A percentile compares a stretch with the other conserved stretches of the same genome.
phyloP scores from a whole-genome alignment of 1,140 invertebrate genomes.

The Diuraphis noxia region DNA sequence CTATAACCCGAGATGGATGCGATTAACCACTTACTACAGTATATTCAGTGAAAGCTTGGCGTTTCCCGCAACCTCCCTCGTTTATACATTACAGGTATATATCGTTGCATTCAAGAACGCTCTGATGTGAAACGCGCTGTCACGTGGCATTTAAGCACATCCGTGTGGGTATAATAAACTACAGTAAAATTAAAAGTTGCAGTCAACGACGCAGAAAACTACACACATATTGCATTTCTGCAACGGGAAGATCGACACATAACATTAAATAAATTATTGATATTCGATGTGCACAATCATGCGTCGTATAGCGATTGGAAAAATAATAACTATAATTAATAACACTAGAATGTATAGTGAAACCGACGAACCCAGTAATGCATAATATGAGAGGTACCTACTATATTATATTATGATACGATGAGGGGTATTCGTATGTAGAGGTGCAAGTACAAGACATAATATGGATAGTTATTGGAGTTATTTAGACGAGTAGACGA shows the following conservation, averaged over 20 bases:
- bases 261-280: not conserved
- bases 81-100: not conserved
- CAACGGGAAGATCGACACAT: not conserved
- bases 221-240: not conserved
- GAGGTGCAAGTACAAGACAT: not conserved
- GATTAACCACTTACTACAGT: not conserved
- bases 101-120: not conserved
- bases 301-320: not conserved
- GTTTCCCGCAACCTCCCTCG: not conserved
- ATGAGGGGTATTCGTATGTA: no score
- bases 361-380: not conserved
- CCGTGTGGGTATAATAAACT: not conserved
- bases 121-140: not conserved
- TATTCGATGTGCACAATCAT: not conserved
- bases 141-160: not conserved
- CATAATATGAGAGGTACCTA: not conserved
- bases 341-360: not conserved
- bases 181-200: not conserved
- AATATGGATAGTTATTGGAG: not conserved
- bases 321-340: not conserved
- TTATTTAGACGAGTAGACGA: not conserved
- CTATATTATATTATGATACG: not conserved
- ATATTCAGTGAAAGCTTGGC: not conserved
- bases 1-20: not conserved
- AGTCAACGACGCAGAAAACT: not conserved